Evolutionary conservation across 2,797 vertebrate genomes (phyloP).

Genomic region (Gadopsis marmoratus): DNA sequence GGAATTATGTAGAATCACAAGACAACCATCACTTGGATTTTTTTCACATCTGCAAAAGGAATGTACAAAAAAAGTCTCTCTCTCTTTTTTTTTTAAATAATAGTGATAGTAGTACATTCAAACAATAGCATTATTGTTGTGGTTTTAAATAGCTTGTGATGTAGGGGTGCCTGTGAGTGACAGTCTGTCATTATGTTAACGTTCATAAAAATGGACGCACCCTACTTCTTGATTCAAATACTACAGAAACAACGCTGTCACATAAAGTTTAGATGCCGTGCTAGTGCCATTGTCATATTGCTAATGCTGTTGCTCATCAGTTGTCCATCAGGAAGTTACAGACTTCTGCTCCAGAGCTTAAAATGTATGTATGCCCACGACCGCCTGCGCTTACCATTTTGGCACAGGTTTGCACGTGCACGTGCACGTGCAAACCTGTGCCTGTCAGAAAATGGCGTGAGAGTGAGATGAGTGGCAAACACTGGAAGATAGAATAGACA

Average conservation of each 20-base stretch:
- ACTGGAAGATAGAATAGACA: constrained; percentile 24
- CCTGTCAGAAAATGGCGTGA: constrained; percentile 28
- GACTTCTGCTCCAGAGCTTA: constrained; percentile 34
- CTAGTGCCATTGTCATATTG: constrained; percentile 66
- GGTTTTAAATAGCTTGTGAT: constrained; percentile 83
- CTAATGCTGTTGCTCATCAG: constrained; percentile 44
- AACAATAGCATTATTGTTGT: constrained; percentile 83
- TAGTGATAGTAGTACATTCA: constrained; percentile 84
- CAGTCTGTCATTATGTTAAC: constrained; percentile 48
- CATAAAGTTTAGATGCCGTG: constrained; percentile 45
- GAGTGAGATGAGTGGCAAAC: constrained; percentile 49
- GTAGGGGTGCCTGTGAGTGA: constrained; percentile 63
- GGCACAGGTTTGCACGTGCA: background rate
- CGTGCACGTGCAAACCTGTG: background rate
- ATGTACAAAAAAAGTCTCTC: constrained; percentile 80
- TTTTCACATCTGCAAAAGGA: constrained; percentile 81
- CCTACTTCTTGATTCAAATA: constrained; percentile 52
- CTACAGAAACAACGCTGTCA: constrained; percentile 64
- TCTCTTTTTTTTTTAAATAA: constrained; percentile 83
- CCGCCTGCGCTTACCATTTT: constrained; percentile 12
- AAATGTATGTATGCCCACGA: background rate
- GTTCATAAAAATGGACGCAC: constrained; percentile 54
- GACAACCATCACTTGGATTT: constrained; percentile 72
- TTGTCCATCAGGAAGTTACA: constrained; percentile 43
- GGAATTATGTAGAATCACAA: constrained; percentile 77